Conservation (phyloP, 1,140 invertebrate genomes). For the Pogonomyrmex californicus region DNA sequence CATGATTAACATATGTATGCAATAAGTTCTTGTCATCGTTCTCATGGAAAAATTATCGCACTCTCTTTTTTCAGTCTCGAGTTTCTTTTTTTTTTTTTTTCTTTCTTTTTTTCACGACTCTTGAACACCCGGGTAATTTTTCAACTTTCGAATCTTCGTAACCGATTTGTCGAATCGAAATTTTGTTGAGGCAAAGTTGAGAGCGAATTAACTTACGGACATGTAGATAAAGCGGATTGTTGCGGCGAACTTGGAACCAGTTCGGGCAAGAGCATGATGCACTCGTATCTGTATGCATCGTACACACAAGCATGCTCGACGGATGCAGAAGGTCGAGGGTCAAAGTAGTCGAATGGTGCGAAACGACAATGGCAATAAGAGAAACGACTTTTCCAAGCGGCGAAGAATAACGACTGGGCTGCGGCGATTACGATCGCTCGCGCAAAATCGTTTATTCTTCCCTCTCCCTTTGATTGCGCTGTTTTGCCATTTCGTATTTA, state of each 20-base stretch:
- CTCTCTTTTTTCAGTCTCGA: neutral
- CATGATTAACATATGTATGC: neutral
- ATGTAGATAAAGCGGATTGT: constrained; percentile 12
- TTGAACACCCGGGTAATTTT: neutral
- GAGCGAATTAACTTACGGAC: neutral
- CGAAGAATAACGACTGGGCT: constrained; percentile 42
- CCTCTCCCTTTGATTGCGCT: neutral
- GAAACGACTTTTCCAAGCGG: constrained; percentile 55
- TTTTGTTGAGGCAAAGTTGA: neutral
- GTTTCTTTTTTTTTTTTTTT: too few species aligned
- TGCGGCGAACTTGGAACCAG: constrained; percentile 19
- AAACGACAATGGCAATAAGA: constrained; percentile 64
- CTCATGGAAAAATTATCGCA: neutral
- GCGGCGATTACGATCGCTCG: constrained; percentile 42
- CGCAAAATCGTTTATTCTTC: constrained; percentile 40
- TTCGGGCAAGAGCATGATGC: constrained; percentile 4
- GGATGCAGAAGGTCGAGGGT: constrained; percentile 55
- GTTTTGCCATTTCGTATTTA: neutral
- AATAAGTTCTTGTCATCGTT: neutral
- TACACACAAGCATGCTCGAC: constrained; percentile 11
- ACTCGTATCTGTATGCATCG: constrained; percentile 32
- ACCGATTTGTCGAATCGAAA: constrained; percentile 10
- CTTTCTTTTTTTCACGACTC: neutral
- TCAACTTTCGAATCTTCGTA: constrained; percentile 50
- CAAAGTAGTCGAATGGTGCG: constrained; percentile 59